A percentile compares a stretch with the other conserved stretches of the same genome.
These are phyloP conservation scores for Trichopria drosophilae DNA, from an alignment of 2,888 invertebrate species.

Conservation along the genomic window DNA sequence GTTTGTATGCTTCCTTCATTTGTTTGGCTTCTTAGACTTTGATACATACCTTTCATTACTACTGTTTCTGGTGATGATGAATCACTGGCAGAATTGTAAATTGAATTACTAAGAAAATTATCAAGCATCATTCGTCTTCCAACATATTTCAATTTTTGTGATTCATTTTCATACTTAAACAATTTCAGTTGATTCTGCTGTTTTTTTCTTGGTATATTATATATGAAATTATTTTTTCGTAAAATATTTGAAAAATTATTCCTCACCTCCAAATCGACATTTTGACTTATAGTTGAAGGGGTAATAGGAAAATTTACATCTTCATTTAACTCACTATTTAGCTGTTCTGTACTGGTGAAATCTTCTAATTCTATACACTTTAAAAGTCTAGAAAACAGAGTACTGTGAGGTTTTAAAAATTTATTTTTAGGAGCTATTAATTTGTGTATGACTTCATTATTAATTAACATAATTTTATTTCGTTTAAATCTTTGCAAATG, in stretches of 20 bases:
- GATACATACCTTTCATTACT: constrained; percentile 36
- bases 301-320: too few relatives aligned
- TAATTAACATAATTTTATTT: constrained; percentile 57
- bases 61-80: constrained; percentile 39
- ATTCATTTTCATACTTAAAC: constrained; percentile 34
- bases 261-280: too few relatives aligned
- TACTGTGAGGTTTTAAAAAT: constrained; percentile 42
- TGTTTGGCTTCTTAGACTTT: too few relatives aligned
- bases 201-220: too few relatives aligned
- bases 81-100: constrained; percentile 29
- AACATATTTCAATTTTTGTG: constrained; percentile 38
- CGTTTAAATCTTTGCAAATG: constrained; percentile 71
- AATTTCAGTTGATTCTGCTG: neutral
- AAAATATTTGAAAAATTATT: neutral
- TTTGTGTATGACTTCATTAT: constrained; percentile 36
- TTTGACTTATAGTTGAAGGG: too few relatives aligned
- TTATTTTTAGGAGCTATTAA: constrained; percentile 51
- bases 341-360: too few relatives aligned
- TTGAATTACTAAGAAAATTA: constrained; percentile 43
- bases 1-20: too few relatives aligned
- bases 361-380: too few relatives aligned
- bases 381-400: constrained; percentile 33
- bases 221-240: neutral
- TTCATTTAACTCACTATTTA: too few relatives aligned
- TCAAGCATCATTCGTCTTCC: constrained; percentile 42